These are phyloP conservation scores for Amblyjoppa proteus DNA, from an alignment of 2,888 invertebrate species.

Conservation along the genomic window DNA sequence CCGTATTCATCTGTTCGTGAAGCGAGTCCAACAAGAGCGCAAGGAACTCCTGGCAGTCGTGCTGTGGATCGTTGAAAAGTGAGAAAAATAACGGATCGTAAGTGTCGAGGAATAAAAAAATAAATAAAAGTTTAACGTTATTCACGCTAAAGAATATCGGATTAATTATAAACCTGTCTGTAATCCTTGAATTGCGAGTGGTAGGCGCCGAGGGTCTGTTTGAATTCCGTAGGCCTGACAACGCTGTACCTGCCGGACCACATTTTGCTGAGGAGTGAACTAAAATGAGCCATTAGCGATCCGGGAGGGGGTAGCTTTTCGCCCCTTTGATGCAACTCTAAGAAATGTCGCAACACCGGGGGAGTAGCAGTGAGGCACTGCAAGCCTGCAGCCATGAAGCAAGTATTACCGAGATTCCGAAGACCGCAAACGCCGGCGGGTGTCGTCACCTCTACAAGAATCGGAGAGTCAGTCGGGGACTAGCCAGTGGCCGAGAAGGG, in stretches of 20 bases:
- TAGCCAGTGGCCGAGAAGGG: neutral
- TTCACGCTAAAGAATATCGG: conserved; percentile 21
- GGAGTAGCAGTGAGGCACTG: conserved; percentile 87
- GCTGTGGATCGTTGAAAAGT: conserved; percentile 82
- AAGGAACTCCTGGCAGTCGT: conserved; percentile 89
- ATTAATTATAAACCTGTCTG: conserved; percentile 85
- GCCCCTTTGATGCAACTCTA: conserved; percentile 80
- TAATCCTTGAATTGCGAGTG: conserved; percentile 88
- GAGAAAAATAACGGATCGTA: conserved; percentile 11
- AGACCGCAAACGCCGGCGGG: conserved; percentile 87
- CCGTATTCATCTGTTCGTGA: conserved; percentile 87
- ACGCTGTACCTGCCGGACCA: conserved; percentile 87
- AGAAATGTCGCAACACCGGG: conserved; percentile 86
- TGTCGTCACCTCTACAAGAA: conserved; percentile 74
- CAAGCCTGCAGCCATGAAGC: conserved; percentile 87
- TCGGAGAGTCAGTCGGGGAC: conserved; percentile 35
- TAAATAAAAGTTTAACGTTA: conserved; percentile 12
- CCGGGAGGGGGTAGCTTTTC: conserved; percentile 81
- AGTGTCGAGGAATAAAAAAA: neutral
- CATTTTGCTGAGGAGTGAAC: conserved; percentile 86
- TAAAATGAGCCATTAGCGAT: conserved; percentile 86
- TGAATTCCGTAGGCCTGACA: conserved; percentile 87
- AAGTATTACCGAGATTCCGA: conserved; percentile 87
- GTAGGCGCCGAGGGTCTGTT: conserved; percentile 87
- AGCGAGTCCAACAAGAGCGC: conserved; percentile 88